phyloP scores from a whole-genome alignment of 2,888 invertebrate genomes.

The Stenoptilia bipunctidactyla region DNA sequence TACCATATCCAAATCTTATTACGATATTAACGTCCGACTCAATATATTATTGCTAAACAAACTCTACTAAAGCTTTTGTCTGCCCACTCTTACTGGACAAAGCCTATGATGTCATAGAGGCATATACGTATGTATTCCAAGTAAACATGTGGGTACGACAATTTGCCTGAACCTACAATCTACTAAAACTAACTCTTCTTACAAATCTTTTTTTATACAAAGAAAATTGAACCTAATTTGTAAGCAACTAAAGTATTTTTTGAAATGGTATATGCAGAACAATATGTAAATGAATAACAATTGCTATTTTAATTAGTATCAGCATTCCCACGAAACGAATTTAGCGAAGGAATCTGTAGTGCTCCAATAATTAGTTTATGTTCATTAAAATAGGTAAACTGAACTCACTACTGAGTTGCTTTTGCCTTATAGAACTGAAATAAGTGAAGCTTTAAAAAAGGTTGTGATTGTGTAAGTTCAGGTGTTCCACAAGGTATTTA shows the following conservation, averaged over 20 bases:
- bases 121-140: constrained; percentile 22
- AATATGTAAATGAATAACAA: not conserved
- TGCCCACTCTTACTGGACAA: constrained; percentile 54
- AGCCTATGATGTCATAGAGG: constrained; percentile 56
- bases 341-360: not conserved
- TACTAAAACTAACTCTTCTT: constrained; percentile 13
- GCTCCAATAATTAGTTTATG: not conserved
- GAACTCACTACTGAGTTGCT: not conserved
- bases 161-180: constrained; percentile 14
- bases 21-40: too few relatives aligned
- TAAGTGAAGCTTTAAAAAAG: too few relatives aligned
- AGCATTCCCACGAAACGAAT: not conserved
- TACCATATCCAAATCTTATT: too few relatives aligned
- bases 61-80: constrained; percentile 44
- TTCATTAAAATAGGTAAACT: not conserved
- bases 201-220: not conserved
- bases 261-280: not conserved
- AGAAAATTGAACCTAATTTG: not conserved
- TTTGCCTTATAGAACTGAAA: not conserved
- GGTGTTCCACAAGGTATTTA: too few relatives aligned
- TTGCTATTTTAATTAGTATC: constrained; percentile 1
- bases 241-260: not conserved
- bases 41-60: constrained; percentile 6
- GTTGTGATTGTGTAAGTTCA: too few relatives aligned
- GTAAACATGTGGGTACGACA: constrained; percentile 11